phyloP scores from a whole-genome alignment of 1,140 invertebrate species.

The Aphelenchoides besseyi region DNA sequence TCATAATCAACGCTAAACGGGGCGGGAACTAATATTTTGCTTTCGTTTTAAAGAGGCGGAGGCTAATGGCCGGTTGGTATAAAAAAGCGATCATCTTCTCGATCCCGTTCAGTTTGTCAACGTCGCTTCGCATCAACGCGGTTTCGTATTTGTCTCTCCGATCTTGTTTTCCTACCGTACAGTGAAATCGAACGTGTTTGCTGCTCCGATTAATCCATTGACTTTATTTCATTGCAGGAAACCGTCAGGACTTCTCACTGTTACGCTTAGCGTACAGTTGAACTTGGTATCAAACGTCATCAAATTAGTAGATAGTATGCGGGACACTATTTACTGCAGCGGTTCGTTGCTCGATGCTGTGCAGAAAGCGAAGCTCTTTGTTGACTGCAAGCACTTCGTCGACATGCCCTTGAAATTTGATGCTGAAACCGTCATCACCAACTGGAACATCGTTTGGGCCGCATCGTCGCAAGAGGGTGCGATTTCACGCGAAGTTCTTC shows the following conservation, averaged over 20 bases:
- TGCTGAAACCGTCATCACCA: conserved; percentile 43
- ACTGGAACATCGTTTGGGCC: conserved; percentile 38
- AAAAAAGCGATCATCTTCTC: neutral
- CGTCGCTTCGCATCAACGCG: neutral
- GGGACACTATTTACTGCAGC: conserved; percentile 71
- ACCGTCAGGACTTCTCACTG: neutral
- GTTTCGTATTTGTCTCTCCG: neutral
- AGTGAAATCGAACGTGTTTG: neutral
- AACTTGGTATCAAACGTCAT: neutral
- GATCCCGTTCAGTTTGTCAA: neutral
- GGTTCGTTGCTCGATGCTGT: conserved; percentile 74
- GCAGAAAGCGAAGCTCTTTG: conserved; percentile 73
- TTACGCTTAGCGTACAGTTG: neutral
- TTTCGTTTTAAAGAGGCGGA: neutral
- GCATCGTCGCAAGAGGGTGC: conserved; percentile 19
- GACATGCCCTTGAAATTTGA: conserved; percentile 74
- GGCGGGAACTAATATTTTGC: neutral
- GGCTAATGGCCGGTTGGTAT: neutral
- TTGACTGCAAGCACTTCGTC: conserved; percentile 84
- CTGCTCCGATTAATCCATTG: neutral
- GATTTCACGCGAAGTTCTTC: conserved; percentile 32
- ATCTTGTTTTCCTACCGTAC: neutral
- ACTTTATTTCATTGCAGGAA: neutral
- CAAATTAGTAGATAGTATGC: conserved; percentile 14
- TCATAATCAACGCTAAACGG: neutral